Conservation (phyloP, 2,113 vertebrate genomes). For the Meriones unguiculatus region DNA sequence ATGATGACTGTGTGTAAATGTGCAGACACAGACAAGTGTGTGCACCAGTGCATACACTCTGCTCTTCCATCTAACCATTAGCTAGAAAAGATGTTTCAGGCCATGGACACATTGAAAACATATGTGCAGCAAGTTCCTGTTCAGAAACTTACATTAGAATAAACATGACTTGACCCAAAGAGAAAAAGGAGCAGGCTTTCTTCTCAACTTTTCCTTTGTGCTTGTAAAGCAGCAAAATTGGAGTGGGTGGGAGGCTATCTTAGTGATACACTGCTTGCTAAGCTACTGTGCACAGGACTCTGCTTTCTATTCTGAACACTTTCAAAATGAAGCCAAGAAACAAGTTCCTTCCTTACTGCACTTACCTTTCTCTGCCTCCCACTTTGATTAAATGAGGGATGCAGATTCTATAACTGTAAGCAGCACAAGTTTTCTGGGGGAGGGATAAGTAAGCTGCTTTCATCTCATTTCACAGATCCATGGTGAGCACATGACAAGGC, state of each 20-base stretch:
- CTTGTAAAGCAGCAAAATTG: not conserved
- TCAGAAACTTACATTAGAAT: not conserved
- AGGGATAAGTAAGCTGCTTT: not conserved
- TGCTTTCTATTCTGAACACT: not conserved
- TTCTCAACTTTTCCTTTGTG: constrained; percentile 1
- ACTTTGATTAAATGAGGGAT: not conserved
- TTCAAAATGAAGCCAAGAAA: not conserved
- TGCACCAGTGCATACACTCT: not conserved
- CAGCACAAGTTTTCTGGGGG: not conserved
- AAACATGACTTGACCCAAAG: not conserved
- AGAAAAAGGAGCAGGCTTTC: not conserved
- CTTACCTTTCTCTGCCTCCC: not conserved
- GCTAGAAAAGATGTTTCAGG: constrained; percentile 41
- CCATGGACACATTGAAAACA: constrained; percentile 66
- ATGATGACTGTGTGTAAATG: not conserved
- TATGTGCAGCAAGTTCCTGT: constrained; percentile 20
- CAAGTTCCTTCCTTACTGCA: not conserved
- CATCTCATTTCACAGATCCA: not conserved
- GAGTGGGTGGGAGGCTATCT: not conserved
- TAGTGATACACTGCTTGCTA: not conserved
- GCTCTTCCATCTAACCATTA: constrained; percentile 20
- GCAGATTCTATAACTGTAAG: not conserved
- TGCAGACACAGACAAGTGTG: not conserved
- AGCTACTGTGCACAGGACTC: not conserved
- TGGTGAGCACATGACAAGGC: not conserved